Evolutionary conservation across 2,797 vertebrate genomes (phyloP).

Genomic region (Uromys caudimaculatus): DNA sequence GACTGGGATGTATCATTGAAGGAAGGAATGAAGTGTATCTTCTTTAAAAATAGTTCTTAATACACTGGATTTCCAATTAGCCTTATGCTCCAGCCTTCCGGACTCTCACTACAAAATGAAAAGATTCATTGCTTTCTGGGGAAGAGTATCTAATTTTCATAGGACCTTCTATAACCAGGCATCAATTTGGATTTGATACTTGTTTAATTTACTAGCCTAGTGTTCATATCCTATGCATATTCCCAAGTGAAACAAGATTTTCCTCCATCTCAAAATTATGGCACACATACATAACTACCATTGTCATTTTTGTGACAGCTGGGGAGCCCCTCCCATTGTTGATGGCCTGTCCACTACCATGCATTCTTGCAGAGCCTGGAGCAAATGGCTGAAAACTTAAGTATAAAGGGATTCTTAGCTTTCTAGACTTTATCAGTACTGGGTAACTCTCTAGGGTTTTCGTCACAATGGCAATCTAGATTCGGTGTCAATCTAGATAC

Average conservation of each 20-base stretch:
- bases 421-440: not conserved
- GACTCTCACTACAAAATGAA: slow-evolving; percentile 38
- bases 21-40: slow-evolving; percentile 40
- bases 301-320: not conserved
- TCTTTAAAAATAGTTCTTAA: slow-evolving; percentile 60
- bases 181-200: slow-evolving; percentile 50
- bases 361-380: not conserved
- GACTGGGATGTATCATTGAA: slow-evolving; percentile 20
- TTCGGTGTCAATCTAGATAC: not conserved
- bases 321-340: not conserved
- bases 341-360: not conserved
- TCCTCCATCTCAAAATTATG: not conserved
- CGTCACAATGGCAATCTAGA: not conserved
- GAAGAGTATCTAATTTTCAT: slow-evolving; percentile 67
- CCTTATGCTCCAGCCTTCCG: slow-evolving; percentile 64
- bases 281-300: not conserved
- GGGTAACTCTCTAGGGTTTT: not conserved
- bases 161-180: slow-evolving; percentile 37
- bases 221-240: not conserved
- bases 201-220: not conserved
- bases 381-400: not conserved
- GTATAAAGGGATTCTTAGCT: not conserved
- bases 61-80: slow-evolving; percentile 60
- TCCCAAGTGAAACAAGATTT: not conserved
- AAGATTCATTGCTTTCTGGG: slow-evolving; percentile 63